These are phyloP conservation scores for Pipistrellus kuhlii DNA, from an alignment of 2,797 vertebrate genomes.

Conservation along the genomic window DNA sequence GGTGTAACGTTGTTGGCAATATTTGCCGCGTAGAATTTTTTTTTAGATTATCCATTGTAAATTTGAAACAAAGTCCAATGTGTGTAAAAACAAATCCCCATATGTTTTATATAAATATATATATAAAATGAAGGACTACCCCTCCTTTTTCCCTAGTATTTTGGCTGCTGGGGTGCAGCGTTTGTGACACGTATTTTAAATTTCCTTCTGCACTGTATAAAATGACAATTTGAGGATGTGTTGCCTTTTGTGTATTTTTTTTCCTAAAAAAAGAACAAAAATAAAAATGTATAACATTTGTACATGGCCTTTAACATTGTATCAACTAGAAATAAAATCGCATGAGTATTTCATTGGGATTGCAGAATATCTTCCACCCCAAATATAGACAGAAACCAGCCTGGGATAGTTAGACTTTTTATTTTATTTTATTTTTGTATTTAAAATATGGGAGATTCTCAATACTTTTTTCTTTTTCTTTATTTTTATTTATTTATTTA, in stretches of 20 bases:
- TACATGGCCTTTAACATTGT: conserved; percentile 85
- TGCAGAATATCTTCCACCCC: neutral
- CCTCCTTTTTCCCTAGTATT: conserved; percentile 66
- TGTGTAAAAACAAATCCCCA: conserved; percentile 86
- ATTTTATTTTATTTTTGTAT: neutral
- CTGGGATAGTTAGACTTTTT: neutral
- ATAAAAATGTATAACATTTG: conserved; percentile 90
- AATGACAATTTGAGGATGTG: conserved; percentile 89
- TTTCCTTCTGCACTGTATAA: conserved; percentile 96
- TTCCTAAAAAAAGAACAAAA: conserved; percentile 84
- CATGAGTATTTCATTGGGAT: conserved; percentile 72
- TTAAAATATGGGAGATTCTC: neutral
- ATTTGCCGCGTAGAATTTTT: conserved; percentile 94
- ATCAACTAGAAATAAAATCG: conserved; percentile 84
- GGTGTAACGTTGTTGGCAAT: conserved; percentile 96
- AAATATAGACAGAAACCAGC: too few species aligned
- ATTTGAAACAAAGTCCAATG: conserved; percentile 84
- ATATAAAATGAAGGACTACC: conserved; percentile 86
- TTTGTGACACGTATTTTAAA: conserved; percentile 90
- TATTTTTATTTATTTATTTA: too few species aligned
- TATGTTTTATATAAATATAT: conserved; percentile 90
- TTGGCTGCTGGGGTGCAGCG: conserved; percentile 81
- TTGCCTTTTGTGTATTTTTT: conserved; percentile 89
- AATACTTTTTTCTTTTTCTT: neutral
- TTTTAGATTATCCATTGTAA: conserved; percentile 87